Percentiles rank a stretch among this genome's conserved stretches.
Conservation (phyloP, 2,888 invertebrate genomes). For the Belgica antarctica region DNA sequence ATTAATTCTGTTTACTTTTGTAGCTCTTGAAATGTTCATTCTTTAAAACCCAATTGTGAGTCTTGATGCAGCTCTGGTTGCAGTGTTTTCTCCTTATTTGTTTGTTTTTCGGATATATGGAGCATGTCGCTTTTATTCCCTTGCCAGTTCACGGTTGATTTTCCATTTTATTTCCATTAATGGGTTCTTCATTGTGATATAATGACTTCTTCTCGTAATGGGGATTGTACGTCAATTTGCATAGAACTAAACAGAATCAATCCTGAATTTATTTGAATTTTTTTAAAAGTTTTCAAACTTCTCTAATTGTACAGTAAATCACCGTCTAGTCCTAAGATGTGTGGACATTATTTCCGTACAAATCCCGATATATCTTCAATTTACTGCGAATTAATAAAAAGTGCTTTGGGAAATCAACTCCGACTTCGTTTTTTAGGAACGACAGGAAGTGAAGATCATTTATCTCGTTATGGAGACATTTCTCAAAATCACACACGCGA, state of each 20-base stretch:
- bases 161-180: slow-evolving; percentile 21
- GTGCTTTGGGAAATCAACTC: neutral
- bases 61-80: no score
- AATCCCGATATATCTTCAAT: neutral
- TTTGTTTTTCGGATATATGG: slow-evolving; percentile 32
- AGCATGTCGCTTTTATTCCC: slow-evolving; percentile 40
- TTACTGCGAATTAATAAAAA: slow-evolving; percentile 4
- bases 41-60: no score
- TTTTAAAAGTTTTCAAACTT: no score
- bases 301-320: no score
- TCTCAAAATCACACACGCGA: slow-evolving; percentile 36
- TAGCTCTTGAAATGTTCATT: no score
- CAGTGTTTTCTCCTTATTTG: neutral
- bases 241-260: no score
- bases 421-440: slow-evolving; percentile 1
- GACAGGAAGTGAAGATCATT: slow-evolving; percentile 41
- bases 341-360: no score
- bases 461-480: slow-evolving; percentile 41
- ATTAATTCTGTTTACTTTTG: no score
- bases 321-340: no score
- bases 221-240: no score
- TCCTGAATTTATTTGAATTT: no score
- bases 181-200: slow-evolving; percentile 16
- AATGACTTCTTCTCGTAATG: neutral
- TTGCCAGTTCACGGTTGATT: slow-evolving; percentile 33